Conservation (phyloP, 1,140 invertebrate species). For the Listronotus bonariensis region DNA sequence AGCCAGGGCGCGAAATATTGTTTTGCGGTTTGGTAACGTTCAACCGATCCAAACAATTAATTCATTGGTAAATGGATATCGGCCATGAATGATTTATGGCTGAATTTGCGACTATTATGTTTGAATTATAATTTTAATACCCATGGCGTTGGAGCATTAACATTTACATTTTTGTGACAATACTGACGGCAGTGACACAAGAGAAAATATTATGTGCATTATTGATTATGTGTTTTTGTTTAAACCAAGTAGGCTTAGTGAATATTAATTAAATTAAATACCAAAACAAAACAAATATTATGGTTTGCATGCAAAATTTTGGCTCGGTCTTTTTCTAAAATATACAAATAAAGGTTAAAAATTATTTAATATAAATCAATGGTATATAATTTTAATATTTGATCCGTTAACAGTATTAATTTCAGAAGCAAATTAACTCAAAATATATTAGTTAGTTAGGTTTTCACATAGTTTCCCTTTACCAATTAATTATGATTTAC, state of each 20-base stretch:
- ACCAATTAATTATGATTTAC: no score
- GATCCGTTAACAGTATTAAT: no score
- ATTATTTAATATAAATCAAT: no score
- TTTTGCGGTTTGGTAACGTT: conserved; percentile 38
- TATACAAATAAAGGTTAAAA: no score
- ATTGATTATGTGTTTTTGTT: neutral
- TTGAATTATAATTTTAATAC: conserved; percentile 40
- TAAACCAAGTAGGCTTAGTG: neutral
- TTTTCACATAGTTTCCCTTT: no score
- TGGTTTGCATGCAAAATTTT: no score
- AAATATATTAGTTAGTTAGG: no score
- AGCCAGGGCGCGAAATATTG: conserved; percentile 34
- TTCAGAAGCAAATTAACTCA: no score
- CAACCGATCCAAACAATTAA: conserved; percentile 39
- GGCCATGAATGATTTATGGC: conserved; percentile 37
- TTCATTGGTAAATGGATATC: conserved; percentile 40
- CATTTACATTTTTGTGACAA: conserved; percentile 22
- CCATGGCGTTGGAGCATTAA: conserved; percentile 20
- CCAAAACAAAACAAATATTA: no score
- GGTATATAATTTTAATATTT: no score
- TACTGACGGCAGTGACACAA: neutral
- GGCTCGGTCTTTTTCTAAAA: no score
- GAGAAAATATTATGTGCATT: neutral
- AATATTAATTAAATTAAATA: no score
- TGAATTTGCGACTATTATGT: conserved; percentile 39